These are phyloP conservation scores for Oenanthe melanoleuca DNA, from an alignment of 2,113 vertebrate genomes.

Conservation along the genomic window DNA sequence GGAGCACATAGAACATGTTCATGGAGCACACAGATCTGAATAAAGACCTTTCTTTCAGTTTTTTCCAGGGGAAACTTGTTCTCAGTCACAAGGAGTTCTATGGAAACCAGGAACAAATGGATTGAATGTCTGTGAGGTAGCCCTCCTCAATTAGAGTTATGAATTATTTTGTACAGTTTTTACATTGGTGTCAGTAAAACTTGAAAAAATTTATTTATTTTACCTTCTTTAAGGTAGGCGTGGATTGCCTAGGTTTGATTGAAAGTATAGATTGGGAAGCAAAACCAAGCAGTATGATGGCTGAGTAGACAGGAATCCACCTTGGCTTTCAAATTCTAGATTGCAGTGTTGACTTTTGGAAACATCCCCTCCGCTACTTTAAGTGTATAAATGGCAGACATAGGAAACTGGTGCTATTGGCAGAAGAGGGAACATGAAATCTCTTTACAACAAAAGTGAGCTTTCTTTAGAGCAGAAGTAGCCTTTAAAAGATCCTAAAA, in stretches of 20 bases:
- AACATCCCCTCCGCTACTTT: no score
- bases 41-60: background rate
- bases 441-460: no score
- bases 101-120: background rate
- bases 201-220: background rate
- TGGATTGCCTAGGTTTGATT: background rate
- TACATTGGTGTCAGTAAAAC: background rate
- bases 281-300: background rate
- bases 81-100: background rate
- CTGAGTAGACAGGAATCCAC: background rate
- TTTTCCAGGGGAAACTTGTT: background rate
- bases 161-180: background rate
- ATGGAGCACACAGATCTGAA: background rate
- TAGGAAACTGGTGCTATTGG: no score
- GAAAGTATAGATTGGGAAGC: background rate
- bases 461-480: no score
- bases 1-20: background rate
- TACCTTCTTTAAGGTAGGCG: background rate
- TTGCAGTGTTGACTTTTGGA: no score
- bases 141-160: background rate
- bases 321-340: background rate
- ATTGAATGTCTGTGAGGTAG: background rate
- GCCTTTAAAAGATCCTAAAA: no score
- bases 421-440: no score
- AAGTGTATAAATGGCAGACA: no score